Base-by-base conservation (phyloP, 2,113 vertebrate species). In the Barnardius zonarius region DNA sequence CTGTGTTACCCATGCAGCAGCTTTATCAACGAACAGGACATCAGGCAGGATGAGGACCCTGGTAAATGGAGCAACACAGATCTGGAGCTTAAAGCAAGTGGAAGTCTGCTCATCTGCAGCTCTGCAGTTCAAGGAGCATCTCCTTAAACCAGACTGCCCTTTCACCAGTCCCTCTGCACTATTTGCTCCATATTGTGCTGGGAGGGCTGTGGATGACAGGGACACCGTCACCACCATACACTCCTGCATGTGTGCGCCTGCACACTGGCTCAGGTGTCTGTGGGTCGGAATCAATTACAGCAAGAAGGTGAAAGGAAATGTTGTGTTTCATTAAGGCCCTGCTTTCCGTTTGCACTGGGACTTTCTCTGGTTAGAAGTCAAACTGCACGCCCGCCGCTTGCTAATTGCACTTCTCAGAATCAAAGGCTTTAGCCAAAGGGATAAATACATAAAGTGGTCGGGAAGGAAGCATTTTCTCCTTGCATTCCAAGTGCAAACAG, bases 371-470 rank as follows among this genome's bases (percentile, higher is more conserved):
- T 86, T 57, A 83, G 69, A 67, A 95, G 92, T 93, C 92, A 91
- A 93, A 43, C 93, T 62, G 92, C 96, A 68, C 48, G 6, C 59
- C 86, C 33, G 25, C 86, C 77, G 27, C 94, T 84, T 6, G 90
- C 94, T 97, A 96, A 96, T 97, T 95, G 94, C 37, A 2, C 95
- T 94, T 33, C 52, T 31, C 83, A 78, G 81, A 95, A 97, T 97
- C 96, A 95, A 96, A 97, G 94, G 91, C 96, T 89, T 83, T 93
- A 76, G 96, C 96, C 94, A 91, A 96, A 95, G 96, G 96, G 96
- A 95, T 95, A 95, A 95, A 97, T 96, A 95, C 0, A 85, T 67
- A 87, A 94, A 95, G 89, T 83, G 63, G 92, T 91, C 3, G 1
- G 96, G 92, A 94, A 96, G 83, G 96, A 96, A 95, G 88, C 92